phyloP scores from a whole-genome alignment of 35 echinoderm and acorn worm species.

The Lytechinus pictus region DNA sequence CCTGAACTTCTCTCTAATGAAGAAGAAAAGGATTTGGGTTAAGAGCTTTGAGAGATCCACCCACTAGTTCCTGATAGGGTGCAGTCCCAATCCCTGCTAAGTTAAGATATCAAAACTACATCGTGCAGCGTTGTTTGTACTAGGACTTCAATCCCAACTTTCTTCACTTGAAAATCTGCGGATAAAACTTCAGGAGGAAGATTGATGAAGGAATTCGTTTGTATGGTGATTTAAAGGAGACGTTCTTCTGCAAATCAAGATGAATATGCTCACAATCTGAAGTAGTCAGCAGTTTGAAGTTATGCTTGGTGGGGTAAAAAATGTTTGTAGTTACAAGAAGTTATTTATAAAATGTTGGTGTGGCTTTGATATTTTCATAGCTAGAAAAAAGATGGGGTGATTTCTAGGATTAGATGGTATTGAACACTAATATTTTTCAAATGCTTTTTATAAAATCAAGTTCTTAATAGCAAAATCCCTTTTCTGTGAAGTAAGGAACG shows the following conservation, averaged over 20 bases:
- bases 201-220: not conserved
- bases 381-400: too few relatives aligned
- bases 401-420: too few relatives aligned
- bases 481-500: too few relatives aligned
- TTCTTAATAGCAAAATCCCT: too few relatives aligned
- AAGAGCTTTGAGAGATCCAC: not conserved
- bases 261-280: not conserved
- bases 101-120: conserved; percentile 13
- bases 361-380: not conserved
- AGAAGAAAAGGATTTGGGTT: conserved; percentile 9
- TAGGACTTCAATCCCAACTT: not conserved
- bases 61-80: not conserved
- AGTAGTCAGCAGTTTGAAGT: not conserved
- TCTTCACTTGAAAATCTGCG: not conserved
- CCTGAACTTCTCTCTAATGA: not conserved
- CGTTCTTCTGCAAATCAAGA: not conserved
- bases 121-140: not conserved
- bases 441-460: too few relatives aligned
- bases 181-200: not conserved
- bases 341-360: not conserved
- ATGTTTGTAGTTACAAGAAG: not conserved
- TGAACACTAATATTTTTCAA: too few relatives aligned
- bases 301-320: not conserved
- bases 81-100: not conserved
- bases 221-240: not conserved